Evolutionary conservation across 2,888 invertebrate genomes (phyloP), one percentile per base, ranked within the genome.

Genomic region (Hirtodrosophila trivittata): DNA sequence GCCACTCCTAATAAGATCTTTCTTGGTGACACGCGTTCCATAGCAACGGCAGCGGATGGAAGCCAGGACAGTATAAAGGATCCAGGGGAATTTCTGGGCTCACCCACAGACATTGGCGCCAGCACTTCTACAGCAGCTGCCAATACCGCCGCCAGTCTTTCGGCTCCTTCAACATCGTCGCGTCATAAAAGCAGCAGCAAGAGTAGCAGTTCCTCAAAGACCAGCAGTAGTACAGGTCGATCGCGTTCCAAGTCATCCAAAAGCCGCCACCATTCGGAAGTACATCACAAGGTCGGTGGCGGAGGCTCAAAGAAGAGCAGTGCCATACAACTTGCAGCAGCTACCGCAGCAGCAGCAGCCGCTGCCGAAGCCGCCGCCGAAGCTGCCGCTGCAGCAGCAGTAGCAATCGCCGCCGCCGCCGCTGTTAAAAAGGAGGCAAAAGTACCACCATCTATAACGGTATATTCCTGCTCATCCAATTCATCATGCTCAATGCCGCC

Each of bases 131-230:
- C 91, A 49, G 91, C 92, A 38, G 89, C 90, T 10, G 91, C 89
- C 59, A 87, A 90, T 7, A 54, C 66, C 21, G 28, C 18, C 6
- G 28, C 49, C 28, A 54, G 25, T 2, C 1, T 28, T 3, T n/a
- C 52, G 72, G 62, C 39, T 84, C 81, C 3, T 71, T 75, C 81
- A 0, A 66, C 81, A 1, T 72, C 78, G 25, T 83, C 80, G 54
- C 63, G 90, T 90, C 68, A 88, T 91, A 59, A 91, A 91, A 70
- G 92, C 56, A 90, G 91, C 89, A 90, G 76, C 70, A 75, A 77
- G 49, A 66, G 77, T 64, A 84, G 82, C 68, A 77, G 82, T 66
- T 83, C 84, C 64, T 77, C 86, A 12, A 70, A 70, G 28, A 66
- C 73, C 37, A 60, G 47, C 30, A 81, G 75, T 63, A 80, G 76